Base-by-base conservation (phyloP, 1,140 invertebrate genomes). In the Uloborus diversus region DNA sequence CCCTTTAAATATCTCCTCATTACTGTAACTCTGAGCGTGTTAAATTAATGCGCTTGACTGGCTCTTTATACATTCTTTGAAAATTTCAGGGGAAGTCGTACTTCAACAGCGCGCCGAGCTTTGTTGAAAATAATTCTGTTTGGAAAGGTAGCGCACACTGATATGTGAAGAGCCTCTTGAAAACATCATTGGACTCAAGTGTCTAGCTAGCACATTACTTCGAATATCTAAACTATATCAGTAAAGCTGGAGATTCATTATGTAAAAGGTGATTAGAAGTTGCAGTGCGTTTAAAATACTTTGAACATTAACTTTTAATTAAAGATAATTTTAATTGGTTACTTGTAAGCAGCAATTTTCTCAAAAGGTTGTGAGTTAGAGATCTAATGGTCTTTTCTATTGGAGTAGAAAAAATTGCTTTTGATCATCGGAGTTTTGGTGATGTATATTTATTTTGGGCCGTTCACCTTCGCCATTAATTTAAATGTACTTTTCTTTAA, bases 1-100 rank as follows among this genome's bases (percentile, higher is more conserved):
- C 35, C 14, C 30, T 53, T 71, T 71, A 71, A 71, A 71, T 57
- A 25, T 23, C 25, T 57, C 37, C 68, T 70, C 68, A 70, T 57
- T 71, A 71, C 57, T 71, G 30, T 42, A 17, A 35, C 27, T 32
- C 37, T 28, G 14, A 35, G 13, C 64, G 42, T 47, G 49, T 53
- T 53, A 53, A 69, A 69, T 69, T 69, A 69, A 69, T 59, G 13
- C 56, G 69, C 56, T 23, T 59, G 33, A 35, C 20, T 30, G 33
- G 11, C 30, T 37, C 56, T 71, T 37, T 71, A 23, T 51, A 33
- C 17, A 33, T 53, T 33, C 13, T 49, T 56, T 4, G 33, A 27
- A 20, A 59, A 23, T 27, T 27, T 3, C 30, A 23, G 7, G 28
- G 17, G 32, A 59, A 71, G 42, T 71, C 53, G 51, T 57, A 59